These are phyloP conservation scores for Antechinus flavipes DNA, from an alignment of 2,113 vertebrate genomes.

Conservation along the genomic window DNA sequence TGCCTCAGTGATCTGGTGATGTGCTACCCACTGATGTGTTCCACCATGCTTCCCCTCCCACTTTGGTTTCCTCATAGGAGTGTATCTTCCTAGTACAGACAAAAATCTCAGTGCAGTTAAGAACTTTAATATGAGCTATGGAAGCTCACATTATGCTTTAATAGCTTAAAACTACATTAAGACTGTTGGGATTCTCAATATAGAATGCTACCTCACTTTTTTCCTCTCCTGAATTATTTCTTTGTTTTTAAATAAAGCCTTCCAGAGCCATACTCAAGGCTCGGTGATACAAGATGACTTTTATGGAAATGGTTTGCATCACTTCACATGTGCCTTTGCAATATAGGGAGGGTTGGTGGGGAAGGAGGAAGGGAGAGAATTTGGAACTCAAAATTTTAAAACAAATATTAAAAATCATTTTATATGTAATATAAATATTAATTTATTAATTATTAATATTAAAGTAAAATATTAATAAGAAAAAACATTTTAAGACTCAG, in stretches of 20 bases:
- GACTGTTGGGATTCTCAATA: not conserved
- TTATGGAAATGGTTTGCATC: too few species aligned
- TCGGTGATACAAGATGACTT: not conserved
- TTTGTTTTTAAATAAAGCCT: not conserved
- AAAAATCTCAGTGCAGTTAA: not conserved
- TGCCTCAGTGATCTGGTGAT: not conserved
- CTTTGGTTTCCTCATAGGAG: not conserved
- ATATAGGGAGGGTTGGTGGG: too few species aligned
- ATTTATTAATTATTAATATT: too few species aligned
- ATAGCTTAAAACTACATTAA: not conserved
- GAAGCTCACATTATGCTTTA: not conserved
- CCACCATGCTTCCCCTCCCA: not conserved
- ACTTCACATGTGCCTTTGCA: too few species aligned
- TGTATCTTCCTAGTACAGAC: not conserved
- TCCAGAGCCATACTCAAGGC: not conserved
- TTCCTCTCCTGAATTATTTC: not conserved
- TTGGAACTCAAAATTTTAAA: too few species aligned
- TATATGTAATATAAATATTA: too few species aligned
- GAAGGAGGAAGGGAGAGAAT: too few species aligned
- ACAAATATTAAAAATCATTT: too few species aligned
- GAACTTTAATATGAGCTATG: not conserved
- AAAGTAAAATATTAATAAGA: too few species aligned
- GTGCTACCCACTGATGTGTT: not conserved
- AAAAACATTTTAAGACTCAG: too few species aligned
- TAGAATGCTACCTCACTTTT: not conserved